Evolutionary conservation across 2,888 invertebrate genomes (phyloP), one percentile per base, ranked within the genome.

Genomic region (Drosophila austrosaltans): DNA sequence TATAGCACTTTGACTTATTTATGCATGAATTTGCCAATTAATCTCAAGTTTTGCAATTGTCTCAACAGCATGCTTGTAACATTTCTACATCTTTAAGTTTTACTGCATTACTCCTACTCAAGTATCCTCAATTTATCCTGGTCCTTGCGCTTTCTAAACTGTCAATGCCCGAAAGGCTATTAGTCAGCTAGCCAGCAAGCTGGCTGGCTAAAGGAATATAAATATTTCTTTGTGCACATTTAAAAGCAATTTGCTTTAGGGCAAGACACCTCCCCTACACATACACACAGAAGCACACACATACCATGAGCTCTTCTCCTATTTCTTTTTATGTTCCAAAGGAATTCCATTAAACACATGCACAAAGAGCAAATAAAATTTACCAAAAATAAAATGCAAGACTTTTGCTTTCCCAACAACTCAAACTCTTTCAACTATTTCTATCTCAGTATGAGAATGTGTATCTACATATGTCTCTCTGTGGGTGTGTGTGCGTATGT

Each of bases 161-260:
- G 86, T 77, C 79, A 72, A 72, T 68, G 68, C 60, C 69, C 79
- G 40, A 66, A 72, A 71, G 79, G 73, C 84, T 81, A 83, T 82
- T 83, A 86, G 79, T 86, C 77, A 76, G 53, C 68, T 44, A 44
- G 56, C 72, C 48, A 48, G 22, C 22, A 12, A 48, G 48, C 48
- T 48, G 22, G 20, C 44, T 48, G 48, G 59, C 53, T 58, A 66
- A 78, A 65, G 70, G 60, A 72, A 77, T 64, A 72, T 71, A 77
- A 81, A 84, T 84, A 77, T 69, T 77, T 73, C 74, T 79, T 84
- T 84, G 82, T 78, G 80, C 69, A 65, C 81, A 84, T 79, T 86
- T 87, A 74, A 82, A 83, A 84, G 87, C 75, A 84, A 84, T 83
- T 83, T 83, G 68, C 68, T 69, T 63, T 63, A 44, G 66, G 60